Evolutionary conservation across 1,140 invertebrate species (phyloP), one percentile per base, ranked within the genome.

Genomic region (Oncopodura yosiiana): DNA sequence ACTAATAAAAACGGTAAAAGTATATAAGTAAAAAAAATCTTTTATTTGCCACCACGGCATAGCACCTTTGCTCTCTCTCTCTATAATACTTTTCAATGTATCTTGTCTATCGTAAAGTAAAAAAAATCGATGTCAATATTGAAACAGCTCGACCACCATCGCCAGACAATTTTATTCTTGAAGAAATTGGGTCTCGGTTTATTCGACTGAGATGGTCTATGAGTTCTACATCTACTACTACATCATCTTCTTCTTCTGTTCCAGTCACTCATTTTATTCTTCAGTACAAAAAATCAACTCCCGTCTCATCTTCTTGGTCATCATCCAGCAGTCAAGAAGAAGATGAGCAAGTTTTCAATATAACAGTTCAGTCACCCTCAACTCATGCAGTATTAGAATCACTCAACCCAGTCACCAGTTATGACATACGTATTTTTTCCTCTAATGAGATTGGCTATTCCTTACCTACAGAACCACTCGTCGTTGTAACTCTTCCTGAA

Each of bases 401-500:
- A 23, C 63, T 74, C 3, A 64, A 66, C 9, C 71, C 73, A 0
- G 60, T 70, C 1, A 69, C 65, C 30, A 49, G 59, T 21, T 74
- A 73, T 51, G 56, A 70, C 38, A 57, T 73, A 3, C 54, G 71
- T 23, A 58, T 73, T 2, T 59, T 68, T 38, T 69, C 72, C 12
- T 66, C 66, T 30, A 74, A 74, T 58, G 63, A 69, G 9, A 64
- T 74, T 16, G 73, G 73, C 16, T 51, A 64, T 18, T 69, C 72
- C 29, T 37, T 64, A 18, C 66, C 70, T 0, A 49, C 53, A 3
- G 52, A 63, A 34, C 50, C 58, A 24, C 50, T 61, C 2, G 21
- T 38, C 5, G 58, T 63, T 11, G 37, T 60, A 14, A 63, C 61
- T 14, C 44, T 63, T 43, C 53, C 57, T 16, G 61, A 63, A 53